phyloP scores from a whole-genome alignment of 2,888 invertebrate genomes.

The Schizaphis graminum region DNA sequence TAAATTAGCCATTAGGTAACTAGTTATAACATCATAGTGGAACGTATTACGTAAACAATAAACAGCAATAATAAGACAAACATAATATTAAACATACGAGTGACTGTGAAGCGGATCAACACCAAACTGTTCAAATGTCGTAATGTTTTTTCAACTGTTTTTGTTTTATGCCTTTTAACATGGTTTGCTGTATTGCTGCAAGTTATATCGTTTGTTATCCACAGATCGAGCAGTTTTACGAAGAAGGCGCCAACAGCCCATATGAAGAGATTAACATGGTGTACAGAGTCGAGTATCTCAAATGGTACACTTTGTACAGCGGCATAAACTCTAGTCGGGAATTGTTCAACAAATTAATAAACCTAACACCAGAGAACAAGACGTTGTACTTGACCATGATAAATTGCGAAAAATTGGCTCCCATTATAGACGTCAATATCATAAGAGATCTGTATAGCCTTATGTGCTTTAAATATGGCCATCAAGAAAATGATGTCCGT shows the following conservation, averaged over 20 bases:
- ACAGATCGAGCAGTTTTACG: not conserved
- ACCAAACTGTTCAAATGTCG: not conserved
- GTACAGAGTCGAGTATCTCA: not conserved
- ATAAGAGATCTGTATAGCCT: not conserved
- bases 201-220: not conserved
- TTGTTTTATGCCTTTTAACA: not conserved
- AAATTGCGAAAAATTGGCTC: not conserved
- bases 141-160: not conserved
- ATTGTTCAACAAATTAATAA: not conserved
- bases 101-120: not conserved
- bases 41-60: not conserved
- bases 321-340: not conserved
- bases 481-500: not conserved
- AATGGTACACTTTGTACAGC: not conserved
- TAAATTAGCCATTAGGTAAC: too few species aligned
- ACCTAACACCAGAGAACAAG: not conserved
- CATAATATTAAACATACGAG: not conserved
- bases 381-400: not conserved
- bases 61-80: not conserved
- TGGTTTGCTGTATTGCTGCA: not conserved
- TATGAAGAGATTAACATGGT: not conserved
- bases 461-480: not conserved
- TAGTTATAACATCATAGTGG: not conserved
- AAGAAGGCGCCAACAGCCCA: not conserved
- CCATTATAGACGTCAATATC: fast-evolving